These are phyloP conservation scores for Diorhabda sublineata DNA, from an alignment of 1,140 invertebrate species.

Conservation along the genomic window DNA sequence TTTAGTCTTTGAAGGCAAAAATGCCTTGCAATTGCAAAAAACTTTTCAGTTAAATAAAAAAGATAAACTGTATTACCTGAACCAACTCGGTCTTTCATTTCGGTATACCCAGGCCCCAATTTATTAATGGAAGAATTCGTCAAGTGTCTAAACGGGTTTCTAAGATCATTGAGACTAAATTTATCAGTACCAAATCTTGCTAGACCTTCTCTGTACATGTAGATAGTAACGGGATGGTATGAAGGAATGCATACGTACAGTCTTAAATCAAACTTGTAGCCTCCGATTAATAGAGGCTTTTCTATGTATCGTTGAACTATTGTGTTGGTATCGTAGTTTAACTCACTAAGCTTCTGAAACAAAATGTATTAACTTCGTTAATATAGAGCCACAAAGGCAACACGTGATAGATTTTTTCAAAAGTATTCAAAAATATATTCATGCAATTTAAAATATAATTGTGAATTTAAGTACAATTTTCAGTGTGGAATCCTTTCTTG, in stretches of 20 bases:
- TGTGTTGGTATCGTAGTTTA: constrained; percentile 67
- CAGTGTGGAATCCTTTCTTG: too few species aligned
- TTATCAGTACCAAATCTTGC: constrained; percentile 80
- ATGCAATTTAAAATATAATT: too few species aligned
- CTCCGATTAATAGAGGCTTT: constrained; percentile 78
- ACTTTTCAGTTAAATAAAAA: too few species aligned
- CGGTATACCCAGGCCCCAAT: constrained; percentile 69
- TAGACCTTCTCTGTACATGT: constrained; percentile 78
- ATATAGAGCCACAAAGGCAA: too few species aligned
- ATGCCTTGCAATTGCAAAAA: too few species aligned
- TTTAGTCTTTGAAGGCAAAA: too few species aligned
- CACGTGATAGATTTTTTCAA: too few species aligned
- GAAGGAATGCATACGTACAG: constrained; percentile 82
- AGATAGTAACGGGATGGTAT: constrained; percentile 75
- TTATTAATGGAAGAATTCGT: constrained; percentile 86
- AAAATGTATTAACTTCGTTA: too few species aligned
- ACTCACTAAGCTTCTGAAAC: constrained; percentile 68
- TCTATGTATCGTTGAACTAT: constrained; percentile 82
- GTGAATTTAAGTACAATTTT: too few species aligned
- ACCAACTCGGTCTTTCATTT: constrained; percentile 75
- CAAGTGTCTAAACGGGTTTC: constrained; percentile 83
- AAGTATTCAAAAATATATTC: too few species aligned
- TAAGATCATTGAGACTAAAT: constrained; percentile 73
- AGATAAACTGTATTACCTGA: constrained; percentile 53
- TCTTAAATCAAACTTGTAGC: constrained; percentile 83